Conservation (phyloP, 2,888 invertebrate genomes). For the Drosophila nigritarsus region DNA sequence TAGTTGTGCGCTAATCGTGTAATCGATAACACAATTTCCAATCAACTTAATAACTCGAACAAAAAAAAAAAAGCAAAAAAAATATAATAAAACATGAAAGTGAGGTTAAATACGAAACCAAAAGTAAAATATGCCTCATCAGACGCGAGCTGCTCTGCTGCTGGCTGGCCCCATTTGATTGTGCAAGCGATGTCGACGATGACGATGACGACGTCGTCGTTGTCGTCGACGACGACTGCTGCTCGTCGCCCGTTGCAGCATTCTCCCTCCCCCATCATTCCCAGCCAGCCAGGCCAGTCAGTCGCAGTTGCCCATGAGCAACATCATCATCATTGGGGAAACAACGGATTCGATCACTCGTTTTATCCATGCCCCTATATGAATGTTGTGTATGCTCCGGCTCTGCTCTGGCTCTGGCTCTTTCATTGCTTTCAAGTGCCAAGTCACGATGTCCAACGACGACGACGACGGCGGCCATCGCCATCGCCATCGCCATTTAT, state of each 20-base stretch:
- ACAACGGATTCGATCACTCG: constrained; percentile 42
- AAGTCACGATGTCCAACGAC: constrained; percentile 73
- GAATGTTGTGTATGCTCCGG: constrained; percentile 44
- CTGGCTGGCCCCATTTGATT: constrained; percentile 58
- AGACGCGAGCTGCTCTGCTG: constrained; percentile 45
- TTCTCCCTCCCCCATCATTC: constrained; percentile 21
- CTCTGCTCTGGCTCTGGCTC: constrained; percentile 53
- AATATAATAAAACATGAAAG: constrained; percentile 38
- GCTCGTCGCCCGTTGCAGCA: constrained; percentile 57
- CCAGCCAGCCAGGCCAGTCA: constrained; percentile 11
- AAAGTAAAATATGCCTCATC: constrained; percentile 66
- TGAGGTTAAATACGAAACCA: constrained; percentile 70
- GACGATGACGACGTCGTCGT: constrained; percentile 28
- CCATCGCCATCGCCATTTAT: constrained; percentile 42
- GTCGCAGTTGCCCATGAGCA: constrained; percentile 51
- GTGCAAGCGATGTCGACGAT: constrained; percentile 64
- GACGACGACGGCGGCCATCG: constrained; percentile 36
- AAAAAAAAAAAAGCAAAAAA: constrained; percentile 7
- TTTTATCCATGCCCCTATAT: constrained; percentile 27
- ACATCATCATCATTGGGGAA: constrained; percentile 56
- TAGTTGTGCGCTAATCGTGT: constrained; percentile 18
- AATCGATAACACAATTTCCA: constrained; percentile 52
- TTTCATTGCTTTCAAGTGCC: constrained; percentile 58
- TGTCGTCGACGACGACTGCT: constrained; percentile 33
- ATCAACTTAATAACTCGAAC: constrained; percentile 19